Conservation (phyloP, 2,888 invertebrate genomes). For the Acronicta alni region DNA sequence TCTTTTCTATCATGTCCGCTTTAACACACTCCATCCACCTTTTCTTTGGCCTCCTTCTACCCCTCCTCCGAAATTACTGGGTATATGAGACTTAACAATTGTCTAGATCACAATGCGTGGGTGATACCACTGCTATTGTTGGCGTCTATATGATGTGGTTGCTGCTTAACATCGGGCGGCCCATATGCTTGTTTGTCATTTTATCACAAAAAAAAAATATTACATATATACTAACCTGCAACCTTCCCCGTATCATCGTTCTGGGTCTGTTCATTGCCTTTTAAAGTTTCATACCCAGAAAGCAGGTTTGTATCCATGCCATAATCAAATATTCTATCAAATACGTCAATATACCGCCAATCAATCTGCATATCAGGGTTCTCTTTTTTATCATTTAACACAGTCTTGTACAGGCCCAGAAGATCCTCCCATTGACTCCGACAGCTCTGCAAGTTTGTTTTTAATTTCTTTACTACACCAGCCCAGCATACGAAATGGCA, state of each 20-base stretch:
- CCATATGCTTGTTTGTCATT: too few species aligned
- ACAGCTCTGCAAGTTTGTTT: conserved; percentile 63
- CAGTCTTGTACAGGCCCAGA: conserved; percentile 70
- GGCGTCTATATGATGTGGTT: too few species aligned
- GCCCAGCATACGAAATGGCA: conserved; percentile 82
- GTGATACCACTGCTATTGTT: too few species aligned
- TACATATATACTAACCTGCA: conserved; percentile 64
- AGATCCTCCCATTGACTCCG: conserved; percentile 77
- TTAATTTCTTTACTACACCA: conserved; percentile 67
- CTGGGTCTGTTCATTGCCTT: conserved; percentile 34
- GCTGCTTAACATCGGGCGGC: too few species aligned
- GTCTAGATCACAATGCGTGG: too few species aligned
- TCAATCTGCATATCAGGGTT: conserved; percentile 81
- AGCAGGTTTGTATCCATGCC: conserved; percentile 79
- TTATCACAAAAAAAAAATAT: not conserved
- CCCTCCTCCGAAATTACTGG: too few species aligned
- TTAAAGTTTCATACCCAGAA: conserved; percentile 66
- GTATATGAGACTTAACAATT: too few species aligned
- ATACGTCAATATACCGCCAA: conserved; percentile 83
- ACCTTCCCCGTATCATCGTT: conserved; percentile 60
- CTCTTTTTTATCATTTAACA: conserved; percentile 80
- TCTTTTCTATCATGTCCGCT: too few species aligned
- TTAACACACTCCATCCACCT: too few species aligned
- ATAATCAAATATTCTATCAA: conserved; percentile 84
- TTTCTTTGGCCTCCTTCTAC: too few species aligned